phyloP scores from a whole-genome alignment of 2,113 vertebrate species.

The Chaetodon auriga region DNA sequence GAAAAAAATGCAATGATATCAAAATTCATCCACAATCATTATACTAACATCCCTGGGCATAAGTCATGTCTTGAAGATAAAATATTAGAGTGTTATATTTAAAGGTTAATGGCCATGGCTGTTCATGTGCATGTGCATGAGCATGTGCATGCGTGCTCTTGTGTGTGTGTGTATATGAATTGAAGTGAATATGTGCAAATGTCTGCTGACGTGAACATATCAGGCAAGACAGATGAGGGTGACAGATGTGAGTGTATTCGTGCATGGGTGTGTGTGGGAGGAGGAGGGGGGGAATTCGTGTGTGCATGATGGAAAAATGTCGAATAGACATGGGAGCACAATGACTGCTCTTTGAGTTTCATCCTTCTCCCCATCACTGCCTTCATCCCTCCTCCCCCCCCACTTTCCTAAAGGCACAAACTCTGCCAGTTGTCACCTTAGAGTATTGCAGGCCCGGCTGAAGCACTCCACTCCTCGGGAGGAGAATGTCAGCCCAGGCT shows the following conservation, averaged over 20 bases:
- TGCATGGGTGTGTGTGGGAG: conserved; percentile 54
- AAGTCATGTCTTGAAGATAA: conserved; percentile 61
- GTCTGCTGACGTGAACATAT: conserved; percentile 70
- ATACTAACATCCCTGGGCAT: conserved; percentile 42
- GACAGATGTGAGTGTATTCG: conserved; percentile 76
- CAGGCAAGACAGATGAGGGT: conserved; percentile 73
- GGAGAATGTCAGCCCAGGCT: conserved; percentile 99
- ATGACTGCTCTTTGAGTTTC: conserved; percentile 92
- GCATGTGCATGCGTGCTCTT: not conserved
- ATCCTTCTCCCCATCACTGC: conserved; percentile 83
- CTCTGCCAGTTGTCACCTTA: conserved; percentile 97
- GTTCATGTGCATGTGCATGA: conserved; percentile 19
- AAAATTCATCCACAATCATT: conserved; percentile 55
- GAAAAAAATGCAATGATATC: conserved; percentile 28
- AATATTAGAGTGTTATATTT: conserved; percentile 60
- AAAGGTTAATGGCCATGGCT: conserved; percentile 70
- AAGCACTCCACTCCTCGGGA: conserved; percentile 97
- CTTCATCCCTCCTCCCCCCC: conserved; percentile 69
- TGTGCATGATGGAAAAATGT: conserved; percentile 80
- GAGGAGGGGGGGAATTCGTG: conserved; percentile 19
- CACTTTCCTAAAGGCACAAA: conserved; percentile 94
- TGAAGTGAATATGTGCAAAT: conserved; percentile 65
- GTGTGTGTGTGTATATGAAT: conserved; percentile 50
- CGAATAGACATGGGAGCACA: conserved; percentile 73
- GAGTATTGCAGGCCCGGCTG: conserved; percentile 95